Percentiles rank a stretch among this genome's conserved stretches.
Evolutionary conservation across 2,888 invertebrate species (phyloP).

Genomic region (Heteromurus nitidus): DNA sequence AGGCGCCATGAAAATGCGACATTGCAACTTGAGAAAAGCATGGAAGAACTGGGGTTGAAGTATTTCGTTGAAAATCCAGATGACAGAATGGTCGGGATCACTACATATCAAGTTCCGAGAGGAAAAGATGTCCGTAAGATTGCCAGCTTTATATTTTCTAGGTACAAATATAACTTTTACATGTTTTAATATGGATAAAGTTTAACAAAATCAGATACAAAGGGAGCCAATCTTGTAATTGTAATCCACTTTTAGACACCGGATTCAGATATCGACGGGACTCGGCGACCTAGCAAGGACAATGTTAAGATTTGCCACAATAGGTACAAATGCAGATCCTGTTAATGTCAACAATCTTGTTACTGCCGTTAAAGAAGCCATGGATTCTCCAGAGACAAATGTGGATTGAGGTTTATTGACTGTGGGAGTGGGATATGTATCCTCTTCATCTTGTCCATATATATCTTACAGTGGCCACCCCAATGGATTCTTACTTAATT

Average conservation of each 20-base stretch:
- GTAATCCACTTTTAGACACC: conserved; percentile 10
- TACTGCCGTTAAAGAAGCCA: conserved; percentile 74
- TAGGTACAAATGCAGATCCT: conserved; percentile 32
- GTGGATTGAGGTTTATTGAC: too few species aligned
- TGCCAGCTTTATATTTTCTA: conserved; percentile 80
- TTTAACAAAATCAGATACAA: too few species aligned
- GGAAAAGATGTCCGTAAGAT: conserved; percentile 81
- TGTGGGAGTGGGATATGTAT: too few species aligned
- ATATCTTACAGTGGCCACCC: too few species aligned
- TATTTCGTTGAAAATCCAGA: conserved; percentile 82
- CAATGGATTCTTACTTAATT: too few species aligned
- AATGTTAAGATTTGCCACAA: conserved; percentile 35
- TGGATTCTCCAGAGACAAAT: conserved; percentile 53
- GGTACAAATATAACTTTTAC: conserved; percentile 76
- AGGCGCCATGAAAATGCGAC: conserved; percentile 83
- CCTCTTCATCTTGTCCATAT: too few species aligned
- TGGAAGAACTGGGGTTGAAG: conserved; percentile 82
- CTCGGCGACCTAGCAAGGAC: conserved; percentile 22
- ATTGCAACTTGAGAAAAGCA: conserved; percentile 81
- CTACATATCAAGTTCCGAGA: conserved; percentile 81
- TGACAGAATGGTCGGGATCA: conserved; percentile 83
- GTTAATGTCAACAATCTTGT: conserved; percentile 63
- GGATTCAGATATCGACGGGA: conserved; percentile 40
- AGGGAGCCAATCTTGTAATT: neutral
- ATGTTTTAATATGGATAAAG: neutral